Conservation (phyloP, 2,797 vertebrate genomes). For the Danio tinwini region DNA sequence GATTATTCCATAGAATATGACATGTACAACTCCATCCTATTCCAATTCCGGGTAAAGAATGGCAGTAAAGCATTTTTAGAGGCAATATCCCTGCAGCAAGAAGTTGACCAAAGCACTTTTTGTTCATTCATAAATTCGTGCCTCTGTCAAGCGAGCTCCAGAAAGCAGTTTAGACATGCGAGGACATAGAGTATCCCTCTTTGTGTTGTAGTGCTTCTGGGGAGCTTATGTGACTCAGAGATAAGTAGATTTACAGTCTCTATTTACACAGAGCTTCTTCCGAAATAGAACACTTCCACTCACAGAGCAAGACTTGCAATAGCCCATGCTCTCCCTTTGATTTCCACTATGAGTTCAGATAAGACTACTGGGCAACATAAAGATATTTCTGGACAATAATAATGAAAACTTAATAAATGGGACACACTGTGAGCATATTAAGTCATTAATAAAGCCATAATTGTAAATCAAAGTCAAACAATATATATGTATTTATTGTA, state of each 20-base stretch:
- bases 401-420: background rate
- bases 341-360: background rate
- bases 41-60: background rate
- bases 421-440: background rate
- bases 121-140: slow-evolving; percentile 43
- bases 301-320: slow-evolving; percentile 4
- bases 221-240: slow-evolving; percentile 57
- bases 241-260: slow-evolving; percentile 62
- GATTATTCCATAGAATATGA: background rate
- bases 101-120: slow-evolving; percentile 26
- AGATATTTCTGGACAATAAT: background rate
- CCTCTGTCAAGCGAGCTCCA: slow-evolving; percentile 24
- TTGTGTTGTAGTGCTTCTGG: slow-evolving; percentile 38
- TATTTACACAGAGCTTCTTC: slow-evolving; percentile 54
- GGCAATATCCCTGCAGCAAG: background rate
- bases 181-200: slow-evolving; percentile 42
- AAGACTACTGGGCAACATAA: slow-evolving; percentile 5
- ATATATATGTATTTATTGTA: background rate
- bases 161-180: slow-evolving; percentile 21
- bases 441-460: background rate
- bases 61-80: background rate
- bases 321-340: slow-evolving; percentile 5
- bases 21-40: background rate
- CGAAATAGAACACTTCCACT: slow-evolving; percentile 45
- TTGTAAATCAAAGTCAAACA: background rate